Percentiles rank a stretch among this genome's conserved stretches.
Conservation (phyloP, 2,113 vertebrate genomes). For the Colistium nudipinnis region DNA sequence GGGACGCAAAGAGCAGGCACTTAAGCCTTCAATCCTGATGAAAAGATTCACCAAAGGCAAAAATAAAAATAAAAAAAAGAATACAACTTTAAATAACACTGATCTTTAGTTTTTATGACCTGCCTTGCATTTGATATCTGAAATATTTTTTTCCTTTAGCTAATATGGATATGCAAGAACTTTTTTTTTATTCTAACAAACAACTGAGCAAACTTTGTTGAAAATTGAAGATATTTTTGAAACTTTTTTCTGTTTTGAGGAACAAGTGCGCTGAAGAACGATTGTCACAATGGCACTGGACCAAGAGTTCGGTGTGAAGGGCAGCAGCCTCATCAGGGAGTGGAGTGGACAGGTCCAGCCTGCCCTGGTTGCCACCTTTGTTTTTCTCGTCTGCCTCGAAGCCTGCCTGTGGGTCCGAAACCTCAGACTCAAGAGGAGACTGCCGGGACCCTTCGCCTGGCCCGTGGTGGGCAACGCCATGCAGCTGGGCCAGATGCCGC, state of each 20-base stretch:
- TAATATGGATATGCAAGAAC: constrained; percentile 40
- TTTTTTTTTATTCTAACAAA: constrained; percentile 16
- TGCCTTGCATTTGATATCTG: constrained; percentile 34
- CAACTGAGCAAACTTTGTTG: constrained; percentile 23
- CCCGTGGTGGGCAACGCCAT: constrained; percentile 86
- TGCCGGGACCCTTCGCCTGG: constrained; percentile 86
- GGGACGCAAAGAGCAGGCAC: constrained; percentile 64
- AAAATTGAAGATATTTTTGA: neutral
- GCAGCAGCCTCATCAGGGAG: constrained; percentile 81
- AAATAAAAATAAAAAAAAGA: constrained; percentile 37
- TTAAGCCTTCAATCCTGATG: constrained; percentile 65
- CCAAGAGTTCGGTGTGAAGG: constrained; percentile 75
- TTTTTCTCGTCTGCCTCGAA: constrained; percentile 81
- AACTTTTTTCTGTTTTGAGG: constrained; percentile 26
- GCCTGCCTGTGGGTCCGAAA: constrained; percentile 79
- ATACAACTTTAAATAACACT: neutral
- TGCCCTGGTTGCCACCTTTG: constrained; percentile 71
- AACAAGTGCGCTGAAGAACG: constrained; percentile 20
- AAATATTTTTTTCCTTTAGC: constrained; percentile 17
- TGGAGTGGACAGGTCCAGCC: constrained; percentile 80
- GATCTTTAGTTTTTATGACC: constrained; percentile 11
- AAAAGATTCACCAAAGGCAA: no score
- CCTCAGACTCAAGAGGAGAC: constrained; percentile 69
- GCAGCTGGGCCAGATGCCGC: constrained; percentile 87
- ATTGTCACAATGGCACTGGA: constrained; percentile 74